Evolutionary conservation across 2,888 invertebrate species (phyloP), one percentile per base, ranked within the genome.

Genomic region (Limnephilus marmoratus): DNA sequence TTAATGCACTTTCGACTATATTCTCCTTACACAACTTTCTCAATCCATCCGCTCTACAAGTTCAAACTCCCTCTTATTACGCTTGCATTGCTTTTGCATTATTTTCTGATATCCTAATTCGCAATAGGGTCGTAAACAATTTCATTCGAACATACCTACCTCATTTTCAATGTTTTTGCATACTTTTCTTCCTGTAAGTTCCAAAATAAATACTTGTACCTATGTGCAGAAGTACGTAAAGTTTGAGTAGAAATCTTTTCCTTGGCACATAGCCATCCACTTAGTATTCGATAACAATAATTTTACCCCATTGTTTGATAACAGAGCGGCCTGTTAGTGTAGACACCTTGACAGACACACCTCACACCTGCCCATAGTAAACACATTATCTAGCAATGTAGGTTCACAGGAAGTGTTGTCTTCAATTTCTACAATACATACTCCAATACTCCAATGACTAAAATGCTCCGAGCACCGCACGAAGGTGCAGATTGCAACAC

Each of bases 361-460:
- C 49, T 49, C 1, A 15, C 68, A 68, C 68, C 68, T 68, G 68
- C 68, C 83, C 37, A 24, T 37, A 34, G 83, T 37, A 24, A 34
- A 83, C 15, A 18, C 83, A 29, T 49, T 86, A 86, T n/a, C 24
- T 29, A 3, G 41, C n/a, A 18, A 45, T 85, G 24, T 37, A 86
- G 86, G 86, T 86, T 45, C 49, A 45, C 86, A 86, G 86, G 86
- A 45, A 86, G 86, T 45, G 49, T 86, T 49, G 86, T 85, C 41
- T 86, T 24, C 37, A 34, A 68, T 24, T n/a, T 68, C 68, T 68
- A 68, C 68, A 68, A 68, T 68, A 68, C n/a, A 68, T 24, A 68
- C 68, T 68, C 24, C 9, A 24, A 68, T 68, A 34, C 29, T 9
- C 34, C 82, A 82, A 82, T 31, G 82, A 34, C 31, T 82, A 82